A percentile compares a stretch with the other conserved stretches of the same genome.
These are phyloP conservation scores for Diarsia dahlii DNA, from an alignment of 2,888 invertebrate species.

Conservation along the genomic window DNA sequence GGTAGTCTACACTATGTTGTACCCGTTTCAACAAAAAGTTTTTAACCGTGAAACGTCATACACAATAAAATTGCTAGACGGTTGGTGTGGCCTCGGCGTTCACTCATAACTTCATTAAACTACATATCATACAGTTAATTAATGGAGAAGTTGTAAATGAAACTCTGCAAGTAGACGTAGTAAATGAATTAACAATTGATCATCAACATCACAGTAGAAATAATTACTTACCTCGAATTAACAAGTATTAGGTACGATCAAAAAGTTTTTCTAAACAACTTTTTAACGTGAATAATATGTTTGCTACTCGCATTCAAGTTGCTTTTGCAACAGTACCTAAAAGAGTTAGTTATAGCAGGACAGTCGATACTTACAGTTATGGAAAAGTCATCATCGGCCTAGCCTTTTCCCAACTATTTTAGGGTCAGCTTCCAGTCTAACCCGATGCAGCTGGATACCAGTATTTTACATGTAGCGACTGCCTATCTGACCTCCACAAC, in stretches of 20 bases:
- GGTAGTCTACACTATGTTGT: background rate
- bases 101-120: constrained; percentile 41
- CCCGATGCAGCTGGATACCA: too few relatives aligned
- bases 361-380: background rate
- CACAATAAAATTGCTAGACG: constrained; percentile 11
- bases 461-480: too few relatives aligned
- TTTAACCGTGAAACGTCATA: constrained; percentile 1
- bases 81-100: constrained; percentile 22
- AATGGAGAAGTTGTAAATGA: constrained; percentile 45
- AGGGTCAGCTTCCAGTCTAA: too few relatives aligned
- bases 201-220: constrained; percentile 10
- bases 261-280: background rate
- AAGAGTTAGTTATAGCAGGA: background rate
- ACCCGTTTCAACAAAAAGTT: background rate
- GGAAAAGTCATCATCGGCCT: background rate
- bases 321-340: background rate
- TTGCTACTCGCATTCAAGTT: background rate
- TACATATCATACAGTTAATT: constrained; percentile 10
- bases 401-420: too few relatives aligned
- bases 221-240: constrained; percentile 27
- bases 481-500: too few relatives aligned
- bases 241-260: background rate
- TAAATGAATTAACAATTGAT: constrained; percentile 22
- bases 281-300: background rate
- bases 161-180: constrained; percentile 37